Evolutionary conservation across 2,797 vertebrate genomes (phyloP).

Genomic region (Anabas testudineus): DNA sequence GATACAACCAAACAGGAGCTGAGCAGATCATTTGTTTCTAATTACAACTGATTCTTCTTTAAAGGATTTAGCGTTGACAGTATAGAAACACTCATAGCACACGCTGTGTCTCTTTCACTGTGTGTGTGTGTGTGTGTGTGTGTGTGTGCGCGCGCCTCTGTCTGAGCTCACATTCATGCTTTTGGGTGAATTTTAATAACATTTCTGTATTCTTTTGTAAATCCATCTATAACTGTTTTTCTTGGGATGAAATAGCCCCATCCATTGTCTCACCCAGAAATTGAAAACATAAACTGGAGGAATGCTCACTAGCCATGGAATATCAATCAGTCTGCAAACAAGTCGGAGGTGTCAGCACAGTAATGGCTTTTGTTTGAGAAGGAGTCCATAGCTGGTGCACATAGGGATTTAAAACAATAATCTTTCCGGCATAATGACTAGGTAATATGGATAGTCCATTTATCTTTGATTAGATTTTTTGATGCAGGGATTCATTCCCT

Average conservation of each 20-base stretch:
- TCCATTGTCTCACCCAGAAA: slow-evolving; percentile 58
- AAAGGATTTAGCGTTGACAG: slow-evolving; percentile 17
- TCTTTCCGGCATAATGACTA: slow-evolving; percentile 74
- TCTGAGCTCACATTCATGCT: slow-evolving; percentile 29
- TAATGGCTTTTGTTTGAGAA: slow-evolving; percentile 75
- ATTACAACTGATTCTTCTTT: slow-evolving; percentile 26
- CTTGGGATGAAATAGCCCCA: slow-evolving; percentile 42
- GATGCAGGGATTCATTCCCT: slow-evolving; percentile 79
- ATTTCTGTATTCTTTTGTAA: slow-evolving; percentile 49
- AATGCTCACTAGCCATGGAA: slow-evolving; percentile 54
- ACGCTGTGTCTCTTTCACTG: too few relatives aligned
- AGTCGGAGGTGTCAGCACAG: slow-evolving; percentile 63
- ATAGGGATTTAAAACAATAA: slow-evolving; percentile 79
- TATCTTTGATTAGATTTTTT: slow-evolving; percentile 83
- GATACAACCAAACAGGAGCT: background rate
- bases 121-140: background rate
- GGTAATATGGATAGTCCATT: slow-evolving; percentile 81
- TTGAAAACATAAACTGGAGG: slow-evolving; percentile 63
- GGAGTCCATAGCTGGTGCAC: slow-evolving; percentile 61
- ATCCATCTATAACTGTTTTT: slow-evolving; percentile 56
- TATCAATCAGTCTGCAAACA: slow-evolving; percentile 78
- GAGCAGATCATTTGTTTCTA: slow-evolving; percentile 31
- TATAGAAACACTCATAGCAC: slow-evolving; percentile 37
- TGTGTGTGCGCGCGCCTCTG: background rate
- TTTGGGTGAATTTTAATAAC: slow-evolving; percentile 50